These are phyloP conservation scores for Vannuccia rotundouncinata DNA, from an alignment of 2,888 invertebrate species.

Conservation along the genomic window DNA sequence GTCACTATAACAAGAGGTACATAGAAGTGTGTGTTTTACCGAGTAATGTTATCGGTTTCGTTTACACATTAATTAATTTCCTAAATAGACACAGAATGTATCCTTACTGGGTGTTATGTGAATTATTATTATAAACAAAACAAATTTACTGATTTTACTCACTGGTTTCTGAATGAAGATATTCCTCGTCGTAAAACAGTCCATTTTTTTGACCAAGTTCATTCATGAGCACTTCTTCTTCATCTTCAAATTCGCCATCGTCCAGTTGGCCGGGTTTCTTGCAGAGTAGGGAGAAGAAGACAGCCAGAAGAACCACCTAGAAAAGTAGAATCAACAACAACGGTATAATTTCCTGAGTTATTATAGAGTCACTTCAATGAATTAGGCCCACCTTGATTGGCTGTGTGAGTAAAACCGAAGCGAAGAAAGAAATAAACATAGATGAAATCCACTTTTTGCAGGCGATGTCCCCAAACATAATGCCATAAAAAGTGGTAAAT, in stretches of 20 bases:
- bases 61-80: too few relatives aligned
- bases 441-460: conserved; percentile 59
- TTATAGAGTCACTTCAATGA: too few relatives aligned
- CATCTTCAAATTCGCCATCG: conserved; percentile 45
- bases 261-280: conserved; percentile 46
- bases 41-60: too few relatives aligned
- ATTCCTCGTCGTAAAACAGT: conserved; percentile 35
- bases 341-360: too few relatives aligned
- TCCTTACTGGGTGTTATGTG: too few relatives aligned
- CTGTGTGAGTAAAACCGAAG: conserved; percentile 58
- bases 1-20: neutral
- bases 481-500: conserved; percentile 58
- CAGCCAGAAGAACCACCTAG: conserved; percentile 52
- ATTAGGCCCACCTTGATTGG: conserved; percentile 57
- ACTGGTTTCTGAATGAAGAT: conserved; percentile 23
- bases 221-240: conserved; percentile 45
- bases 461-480: conserved; percentile 58
- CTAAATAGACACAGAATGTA: too few relatives aligned
- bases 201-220: conserved; percentile 35
- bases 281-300: conserved; percentile 52
- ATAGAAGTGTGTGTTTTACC: too few relatives aligned
- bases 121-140: neutral
- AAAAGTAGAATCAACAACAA: conserved; percentile 16
- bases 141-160: too few relatives aligned
- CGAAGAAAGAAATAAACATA: conserved; percentile 57